Conservation (phyloP, 2,113 vertebrate species). For the Patagioenas fasciata region DNA sequence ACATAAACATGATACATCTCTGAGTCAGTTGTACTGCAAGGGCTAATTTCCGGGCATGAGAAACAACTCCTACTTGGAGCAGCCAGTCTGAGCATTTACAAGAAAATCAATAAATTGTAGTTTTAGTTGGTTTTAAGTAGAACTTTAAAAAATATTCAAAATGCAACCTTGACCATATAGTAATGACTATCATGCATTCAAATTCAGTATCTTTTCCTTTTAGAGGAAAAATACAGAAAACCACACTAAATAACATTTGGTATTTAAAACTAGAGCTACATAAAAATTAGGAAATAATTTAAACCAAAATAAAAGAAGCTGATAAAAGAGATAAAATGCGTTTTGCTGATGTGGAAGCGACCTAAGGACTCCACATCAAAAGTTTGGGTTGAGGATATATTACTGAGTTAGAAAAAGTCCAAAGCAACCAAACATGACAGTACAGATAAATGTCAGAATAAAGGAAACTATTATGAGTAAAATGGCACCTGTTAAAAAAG, state of each 20-base stretch:
- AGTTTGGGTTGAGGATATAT: not conserved
- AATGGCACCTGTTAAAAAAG: not conserved
- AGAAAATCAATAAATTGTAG: not conserved
- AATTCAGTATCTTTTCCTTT: not conserved
- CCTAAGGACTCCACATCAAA: not conserved
- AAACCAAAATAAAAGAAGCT: not conserved
- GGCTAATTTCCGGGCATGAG: not conserved
- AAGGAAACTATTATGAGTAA: not conserved
- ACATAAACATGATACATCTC: not conserved
- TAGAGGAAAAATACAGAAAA: not conserved
- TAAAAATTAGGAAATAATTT: not conserved
- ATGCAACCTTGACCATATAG: fast-evolving
- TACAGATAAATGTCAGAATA: not conserved
- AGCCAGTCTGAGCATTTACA: not conserved
- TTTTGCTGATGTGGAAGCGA: not conserved
- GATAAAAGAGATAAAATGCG: not conserved
- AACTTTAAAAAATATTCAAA: not conserved
- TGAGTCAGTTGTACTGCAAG: not conserved
- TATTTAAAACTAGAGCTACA: not conserved
- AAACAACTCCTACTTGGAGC: not conserved
- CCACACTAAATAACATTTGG: not conserved
- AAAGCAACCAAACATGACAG: not conserved
- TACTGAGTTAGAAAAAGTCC: not conserved
- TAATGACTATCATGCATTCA: not conserved
- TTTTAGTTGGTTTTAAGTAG: not conserved